Evolutionary conservation across 2,797 vertebrate species (phyloP).

Genomic region (Furcifer pardalis): DNA sequence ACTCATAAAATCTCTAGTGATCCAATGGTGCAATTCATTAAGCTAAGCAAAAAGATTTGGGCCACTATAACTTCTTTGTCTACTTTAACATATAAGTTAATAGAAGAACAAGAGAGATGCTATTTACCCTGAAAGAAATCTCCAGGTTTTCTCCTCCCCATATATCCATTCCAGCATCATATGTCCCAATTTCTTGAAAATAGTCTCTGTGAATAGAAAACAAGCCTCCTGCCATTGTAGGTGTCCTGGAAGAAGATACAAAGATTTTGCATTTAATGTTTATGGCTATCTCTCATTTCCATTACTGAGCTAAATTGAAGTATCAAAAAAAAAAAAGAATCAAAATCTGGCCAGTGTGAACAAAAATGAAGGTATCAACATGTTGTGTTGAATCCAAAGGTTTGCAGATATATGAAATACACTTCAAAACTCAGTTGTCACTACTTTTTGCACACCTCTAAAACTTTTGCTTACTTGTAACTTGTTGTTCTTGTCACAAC

Average conservation of each 20-base stretch:
- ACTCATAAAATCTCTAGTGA: no score
- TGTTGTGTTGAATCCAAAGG: background rate
- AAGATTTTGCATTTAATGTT: background rate
- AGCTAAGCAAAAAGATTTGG: no score
- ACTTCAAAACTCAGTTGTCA: background rate
- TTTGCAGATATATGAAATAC: background rate
- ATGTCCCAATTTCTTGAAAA: slow-evolving; percentile 98
- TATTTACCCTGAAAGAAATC: slow-evolving; percentile 97
- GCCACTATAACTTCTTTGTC: slow-evolving; percentile 2
- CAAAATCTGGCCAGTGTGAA: background rate
- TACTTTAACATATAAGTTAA: background rate
- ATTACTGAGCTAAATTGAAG: background rate
- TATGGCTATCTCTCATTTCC: background rate
- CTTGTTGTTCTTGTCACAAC: background rate
- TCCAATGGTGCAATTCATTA: no score
- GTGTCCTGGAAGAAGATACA: slow-evolving; percentile 82
- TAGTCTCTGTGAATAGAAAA: slow-evolving; percentile 99
- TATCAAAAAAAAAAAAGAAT: background rate
- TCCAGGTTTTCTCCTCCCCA: slow-evolving; percentile 99
- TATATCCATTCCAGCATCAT: slow-evolving; percentile 99
- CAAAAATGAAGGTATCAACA: background rate
- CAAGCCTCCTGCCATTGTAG: slow-evolving; percentile 98
- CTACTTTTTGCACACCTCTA: background rate
- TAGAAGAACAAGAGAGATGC: background rate
- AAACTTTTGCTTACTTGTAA: background rate